Percentiles rank a stretch among this genome's conserved stretches.
Evolutionary conservation across 2,113 vertebrate genomes (phyloP).

Genomic region (Proterorhinus semilunaris): DNA sequence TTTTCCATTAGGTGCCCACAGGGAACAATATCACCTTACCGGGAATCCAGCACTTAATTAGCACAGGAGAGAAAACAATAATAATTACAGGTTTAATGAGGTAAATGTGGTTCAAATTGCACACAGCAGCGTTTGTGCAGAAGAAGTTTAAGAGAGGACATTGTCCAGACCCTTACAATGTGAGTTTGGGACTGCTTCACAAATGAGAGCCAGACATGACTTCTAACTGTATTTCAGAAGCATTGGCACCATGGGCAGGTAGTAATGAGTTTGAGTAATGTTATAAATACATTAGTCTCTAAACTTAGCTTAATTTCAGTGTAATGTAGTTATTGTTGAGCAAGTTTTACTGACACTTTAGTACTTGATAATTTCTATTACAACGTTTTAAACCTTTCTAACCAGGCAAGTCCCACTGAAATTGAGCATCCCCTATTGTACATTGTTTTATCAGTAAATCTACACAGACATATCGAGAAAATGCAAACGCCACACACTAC

Average conservation of each 20-base stretch:
- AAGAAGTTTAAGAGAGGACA: slow-evolving; percentile 34
- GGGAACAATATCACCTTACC: slow-evolving; percentile 56
- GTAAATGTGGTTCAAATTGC: slow-evolving; percentile 64
- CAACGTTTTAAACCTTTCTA: too few species aligned
- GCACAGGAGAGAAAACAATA: slow-evolving; percentile 52
- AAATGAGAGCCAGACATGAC: slow-evolving; percentile 33
- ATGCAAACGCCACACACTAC: too few species aligned
- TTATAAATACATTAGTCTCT: too few species aligned
- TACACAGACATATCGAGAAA: too few species aligned
- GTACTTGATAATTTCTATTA: too few species aligned
- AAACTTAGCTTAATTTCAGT: too few species aligned
- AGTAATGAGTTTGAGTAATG: not conserved
- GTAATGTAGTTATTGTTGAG: too few species aligned
- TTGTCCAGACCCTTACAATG: slow-evolving; percentile 23
- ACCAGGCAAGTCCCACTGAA: too few species aligned
- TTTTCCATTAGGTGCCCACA: slow-evolving; percentile 61
- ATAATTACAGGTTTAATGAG: slow-evolving; percentile 68
- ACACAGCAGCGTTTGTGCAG: slow-evolving; percentile 32
- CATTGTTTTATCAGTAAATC: too few species aligned
- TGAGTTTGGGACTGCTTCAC: slow-evolving; percentile 8
- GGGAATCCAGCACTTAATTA: slow-evolving; percentile 68
- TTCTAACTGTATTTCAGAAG: slow-evolving; percentile 41
- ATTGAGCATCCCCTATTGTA: too few species aligned
- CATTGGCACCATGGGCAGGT: slow-evolving; percentile 22
- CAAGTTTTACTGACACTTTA: too few species aligned